Conservation (phyloP, 2,888 invertebrate species). For the Tiliacea citrago region DNA sequence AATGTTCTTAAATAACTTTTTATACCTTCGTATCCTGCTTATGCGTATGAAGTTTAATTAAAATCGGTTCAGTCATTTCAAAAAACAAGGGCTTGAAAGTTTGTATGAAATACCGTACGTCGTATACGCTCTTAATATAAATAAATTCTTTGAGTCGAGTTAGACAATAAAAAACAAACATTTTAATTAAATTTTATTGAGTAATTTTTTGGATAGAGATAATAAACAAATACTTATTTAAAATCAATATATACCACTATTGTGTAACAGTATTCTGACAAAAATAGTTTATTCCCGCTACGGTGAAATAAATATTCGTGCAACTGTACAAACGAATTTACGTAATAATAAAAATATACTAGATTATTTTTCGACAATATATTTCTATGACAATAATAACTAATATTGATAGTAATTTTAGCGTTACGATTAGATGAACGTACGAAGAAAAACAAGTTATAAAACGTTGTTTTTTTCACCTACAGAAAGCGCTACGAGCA, state of each 20-base stretch:
- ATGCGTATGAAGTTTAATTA: too few relatives aligned
- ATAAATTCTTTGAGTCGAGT: too few relatives aligned
- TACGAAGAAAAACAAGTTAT: conserved; percentile 56
- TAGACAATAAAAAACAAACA: conserved; percentile 68
- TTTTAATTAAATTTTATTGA: conserved; percentile 86
- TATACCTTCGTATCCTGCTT: too few relatives aligned
- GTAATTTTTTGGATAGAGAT: conserved; percentile 83
- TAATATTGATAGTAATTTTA: conserved; percentile 56
- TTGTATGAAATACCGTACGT: too few relatives aligned
- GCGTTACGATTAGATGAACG: conserved; percentile 53
- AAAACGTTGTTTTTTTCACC: conserved; percentile 49
- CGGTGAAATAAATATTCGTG: conserved; percentile 79
- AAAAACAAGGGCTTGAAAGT: too few relatives aligned
- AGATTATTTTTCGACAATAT: conserved; percentile 67
- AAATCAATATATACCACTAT: conserved; percentile 84
- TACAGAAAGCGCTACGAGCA: conserved; percentile 69
- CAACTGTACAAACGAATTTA: conserved; percentile 86
- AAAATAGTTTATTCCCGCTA: conserved; percentile 79
- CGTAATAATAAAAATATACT: conserved; percentile 69
- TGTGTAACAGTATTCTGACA: conserved; percentile 79
- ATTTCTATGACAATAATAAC: conserved; percentile 63
- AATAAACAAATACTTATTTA: conserved; percentile 79
- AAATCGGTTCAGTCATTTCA: too few relatives aligned
- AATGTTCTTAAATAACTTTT: too few relatives aligned
- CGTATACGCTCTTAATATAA: too few relatives aligned